Evolutionary conservation across 1,140 invertebrate species (phyloP).

Genomic region (Papilio aristodemus): DNA sequence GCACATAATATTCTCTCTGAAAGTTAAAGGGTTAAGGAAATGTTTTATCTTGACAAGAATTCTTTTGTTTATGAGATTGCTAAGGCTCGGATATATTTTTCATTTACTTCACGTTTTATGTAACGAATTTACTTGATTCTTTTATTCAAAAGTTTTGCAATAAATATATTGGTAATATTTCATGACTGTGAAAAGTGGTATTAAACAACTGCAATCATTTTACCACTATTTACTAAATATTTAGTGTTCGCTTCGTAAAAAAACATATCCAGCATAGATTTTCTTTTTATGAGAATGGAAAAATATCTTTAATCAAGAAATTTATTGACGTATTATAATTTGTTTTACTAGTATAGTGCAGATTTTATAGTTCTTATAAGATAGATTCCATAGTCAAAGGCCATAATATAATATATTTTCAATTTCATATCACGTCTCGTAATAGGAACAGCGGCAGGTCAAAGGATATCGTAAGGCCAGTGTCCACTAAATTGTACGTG

Average conservation of each 20-base stretch:
- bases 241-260: too few relatives aligned
- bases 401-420: neutral
- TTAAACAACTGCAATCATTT: neutral
- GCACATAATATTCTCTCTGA: constrained; percentile 15
- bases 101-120: neutral
- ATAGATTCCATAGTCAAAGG: neutral
- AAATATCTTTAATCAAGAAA: too few relatives aligned
- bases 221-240: neutral
- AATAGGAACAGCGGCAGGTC: constrained; percentile 41
- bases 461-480: constrained; percentile 43
- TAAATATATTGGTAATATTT: neutral
- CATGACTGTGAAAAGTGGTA: neutral
- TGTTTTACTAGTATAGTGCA: neutral
- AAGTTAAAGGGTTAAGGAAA: constrained; percentile 1
- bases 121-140: neutral
- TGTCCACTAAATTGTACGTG: constrained; percentile 48
- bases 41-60: constrained; percentile 9
- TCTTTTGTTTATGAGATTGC: neutral
- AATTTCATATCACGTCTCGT: constrained; percentile 44
- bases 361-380: neutral
- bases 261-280: too few relatives aligned
- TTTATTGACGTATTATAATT: too few relatives aligned
- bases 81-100: neutral
- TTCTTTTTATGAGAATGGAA: too few relatives aligned
- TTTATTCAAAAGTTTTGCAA: neutral